phyloP scores from a whole-genome alignment of 2,888 invertebrate genomes.

The Eulithis testata region DNA sequence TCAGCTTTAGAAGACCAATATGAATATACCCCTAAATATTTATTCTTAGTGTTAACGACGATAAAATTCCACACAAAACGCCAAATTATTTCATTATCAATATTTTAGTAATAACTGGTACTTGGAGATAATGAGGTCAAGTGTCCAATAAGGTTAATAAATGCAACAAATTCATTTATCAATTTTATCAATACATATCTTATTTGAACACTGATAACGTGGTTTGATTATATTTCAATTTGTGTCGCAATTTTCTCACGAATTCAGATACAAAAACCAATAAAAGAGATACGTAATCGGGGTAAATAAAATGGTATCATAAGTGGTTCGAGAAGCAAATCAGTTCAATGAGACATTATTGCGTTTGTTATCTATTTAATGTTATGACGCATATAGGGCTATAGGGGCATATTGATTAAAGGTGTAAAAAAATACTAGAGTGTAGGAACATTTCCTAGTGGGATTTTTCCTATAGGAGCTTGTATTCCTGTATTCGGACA shows the following conservation, averaged over 20 bases:
- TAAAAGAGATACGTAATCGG: slow-evolving; percentile 6
- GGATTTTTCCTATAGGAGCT: too few relatives aligned
- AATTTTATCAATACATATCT: slow-evolving; percentile 11
- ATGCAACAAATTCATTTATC: slow-evolving; percentile 15
- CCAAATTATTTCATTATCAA: too few relatives aligned
- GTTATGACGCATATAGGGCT: slow-evolving; percentile 13
- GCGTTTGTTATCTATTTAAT: slow-evolving; percentile 4
- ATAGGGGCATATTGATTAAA: background rate
- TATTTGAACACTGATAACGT: slow-evolving; percentile 15
- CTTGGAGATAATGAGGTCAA: background rate
- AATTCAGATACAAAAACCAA: slow-evolving; percentile 6
- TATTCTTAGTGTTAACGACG: too few relatives aligned
- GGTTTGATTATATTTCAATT: slow-evolving; percentile 7
- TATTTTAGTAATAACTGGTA: background rate
- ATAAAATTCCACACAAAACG: too few relatives aligned
- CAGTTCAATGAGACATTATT: slow-evolving; percentile 14
- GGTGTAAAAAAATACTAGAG: background rate
- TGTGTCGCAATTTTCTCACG: slow-evolving; percentile 2
- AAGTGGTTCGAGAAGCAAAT: slow-evolving; percentile 9
- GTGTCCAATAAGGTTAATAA: slow-evolving; percentile 12
- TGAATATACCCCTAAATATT: too few relatives aligned
- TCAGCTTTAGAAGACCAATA: too few relatives aligned
- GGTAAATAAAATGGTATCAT: slow-evolving; percentile 6
- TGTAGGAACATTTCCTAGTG: too few relatives aligned
- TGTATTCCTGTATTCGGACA: too few relatives aligned